A percentile compares a stretch with the other conserved stretches of the same genome.
Evolutionary conservation across 30 jellyfish, hydroid and myxozoan species (phyloP).

Genomic region (Haliclystus octoradiatus): DNA sequence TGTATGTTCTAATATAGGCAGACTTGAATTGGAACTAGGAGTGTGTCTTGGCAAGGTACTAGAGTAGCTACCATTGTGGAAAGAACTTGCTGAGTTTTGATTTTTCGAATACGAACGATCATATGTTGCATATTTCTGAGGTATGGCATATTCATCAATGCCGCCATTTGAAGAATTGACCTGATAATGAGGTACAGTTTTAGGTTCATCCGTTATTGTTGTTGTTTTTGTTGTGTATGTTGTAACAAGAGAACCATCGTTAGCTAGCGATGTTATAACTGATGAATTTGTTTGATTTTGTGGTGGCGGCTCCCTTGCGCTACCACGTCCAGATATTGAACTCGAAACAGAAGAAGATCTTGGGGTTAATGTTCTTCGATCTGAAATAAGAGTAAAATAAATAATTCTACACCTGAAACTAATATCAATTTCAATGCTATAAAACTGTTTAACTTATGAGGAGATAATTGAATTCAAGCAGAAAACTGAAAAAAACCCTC

Average conservation of each 20-base stretch:
- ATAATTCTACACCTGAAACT: background rate
- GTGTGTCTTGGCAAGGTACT: constrained; percentile 50
- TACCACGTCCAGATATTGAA: constrained; percentile 38
- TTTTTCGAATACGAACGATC: background rate
- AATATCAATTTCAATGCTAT: too few relatives aligned
- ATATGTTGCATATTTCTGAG: background rate
- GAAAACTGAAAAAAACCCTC: too few relatives aligned
- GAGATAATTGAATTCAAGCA: too few relatives aligned
- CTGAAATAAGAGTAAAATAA: background rate
- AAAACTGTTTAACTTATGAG: too few relatives aligned
- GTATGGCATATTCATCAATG: background rate
- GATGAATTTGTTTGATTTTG: constrained; percentile 24
- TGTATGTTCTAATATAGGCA: constrained; percentile 44
- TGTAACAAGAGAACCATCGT: constrained; percentile 70
- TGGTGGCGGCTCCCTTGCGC: constrained; percentile 45
- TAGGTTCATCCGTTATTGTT: constrained; percentile 60
- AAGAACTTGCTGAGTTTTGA: background rate
- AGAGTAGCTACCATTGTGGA: constrained; percentile 2
- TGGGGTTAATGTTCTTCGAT: constrained; percentile 12
- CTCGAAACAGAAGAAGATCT: constrained; percentile 63
- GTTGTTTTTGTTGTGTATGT: constrained; percentile 74
- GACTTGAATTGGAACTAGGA: constrained; percentile 48
- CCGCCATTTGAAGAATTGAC: background rate
- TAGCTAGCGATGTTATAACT: constrained; percentile 46
- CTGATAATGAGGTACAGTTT: background rate